Evolutionary conservation across 2,888 invertebrate genomes (phyloP), one percentile per base, ranked within the genome.

Genomic region (Leptinotarsa juncta): DNA sequence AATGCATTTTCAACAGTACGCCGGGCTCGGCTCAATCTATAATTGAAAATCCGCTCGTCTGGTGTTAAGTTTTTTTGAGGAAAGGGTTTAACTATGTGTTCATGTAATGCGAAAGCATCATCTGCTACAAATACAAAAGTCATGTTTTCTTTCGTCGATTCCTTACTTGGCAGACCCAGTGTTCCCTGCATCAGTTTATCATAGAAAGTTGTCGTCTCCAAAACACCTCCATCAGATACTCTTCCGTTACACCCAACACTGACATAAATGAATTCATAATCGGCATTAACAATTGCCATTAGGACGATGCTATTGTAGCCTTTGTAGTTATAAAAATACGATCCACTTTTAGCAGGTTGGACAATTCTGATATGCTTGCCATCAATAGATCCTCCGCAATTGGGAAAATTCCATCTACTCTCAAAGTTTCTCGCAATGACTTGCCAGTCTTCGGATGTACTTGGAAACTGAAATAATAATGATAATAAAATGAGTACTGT

Each of bases 271-370:
- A 57, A 71, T 18, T 66, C 51, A 48, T 71, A 71, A 51, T 71
- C 66, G 42, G 66, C 71, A 73, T 70, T 65, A 50, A 66, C 73
- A 73, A 73, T 49, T 50, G 73, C 70, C 70, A 73, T 67, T 42
- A 67, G 72, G 50, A 69, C 65, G 55, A 32, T 71, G 51, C 18
- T 48, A 71, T 66, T 53, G 66, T 42, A 71, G 18, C 55, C 12
- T 23, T 71, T 71, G 48, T 71, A 66, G 55, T 71, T 71, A n/a
- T 65, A 71, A 65, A 65, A 20, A 20, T 20, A 20, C 20, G 20
- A 20, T 20, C 20, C 20, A 20, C 20, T 20, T 20, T 49, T 15
- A 49, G 49, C 49, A 49, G 49, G 49, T 49, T 49, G 49, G 49
- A 49, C 15, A 49, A 49, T 49, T 49, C 49, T 49, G 49, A 49